Evolutionary conservation across 2,888 invertebrate species (phyloP), one percentile per base, ranked within the genome.

Genomic region (Noctua pronuba): DNA sequence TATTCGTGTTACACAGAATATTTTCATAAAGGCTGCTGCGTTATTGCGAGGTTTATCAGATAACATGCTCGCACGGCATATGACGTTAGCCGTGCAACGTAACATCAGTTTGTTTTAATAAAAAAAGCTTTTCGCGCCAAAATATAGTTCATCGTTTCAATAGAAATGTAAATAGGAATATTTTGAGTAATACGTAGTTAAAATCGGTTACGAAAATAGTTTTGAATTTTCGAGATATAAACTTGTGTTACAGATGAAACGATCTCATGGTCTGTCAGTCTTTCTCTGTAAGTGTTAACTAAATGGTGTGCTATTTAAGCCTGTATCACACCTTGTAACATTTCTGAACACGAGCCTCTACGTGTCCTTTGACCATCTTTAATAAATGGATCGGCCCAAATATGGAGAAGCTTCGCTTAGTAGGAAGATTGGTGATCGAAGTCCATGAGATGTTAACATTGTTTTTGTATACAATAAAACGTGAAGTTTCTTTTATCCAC

Each of bases 41-140:
- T 75, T 78, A 75, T 84, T 71, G 60, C 68, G 49, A 67, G 35
- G 67, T 62, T 62, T 55, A 79, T 83, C 86, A 86, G 84, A 84
- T 86, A 86, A 75, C 79, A 38, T 58, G 70, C 49, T 62, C 38
- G 49, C 58, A 71, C 49, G 66, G 52, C 72, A 55, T 75, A n/a
- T 86, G 79, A 86, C 86, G 75, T 79, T 62, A 44, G 70, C 52
- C 24, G 64, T 79, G 70, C 58, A 72, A 31, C 55, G 79, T 73
- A 73, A 73, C 79, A 58, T 60, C 65, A 77, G 38, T 55, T 35
- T 72, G 65, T 83, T 86, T 75, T 70, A 65, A 64, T 68, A 71
- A 75, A 83, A 80, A 73, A 68, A 44, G n/a, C 3, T 28, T 74
- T 82, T 75, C 1, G 31, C n/a, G 55, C 35, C 31, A 73, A 74